Percentiles rank a stretch among this genome's conserved stretches.
Evolutionary conservation across 2,797 vertebrate genomes (phyloP).

Genomic region (Anguilla pacifica): DNA sequence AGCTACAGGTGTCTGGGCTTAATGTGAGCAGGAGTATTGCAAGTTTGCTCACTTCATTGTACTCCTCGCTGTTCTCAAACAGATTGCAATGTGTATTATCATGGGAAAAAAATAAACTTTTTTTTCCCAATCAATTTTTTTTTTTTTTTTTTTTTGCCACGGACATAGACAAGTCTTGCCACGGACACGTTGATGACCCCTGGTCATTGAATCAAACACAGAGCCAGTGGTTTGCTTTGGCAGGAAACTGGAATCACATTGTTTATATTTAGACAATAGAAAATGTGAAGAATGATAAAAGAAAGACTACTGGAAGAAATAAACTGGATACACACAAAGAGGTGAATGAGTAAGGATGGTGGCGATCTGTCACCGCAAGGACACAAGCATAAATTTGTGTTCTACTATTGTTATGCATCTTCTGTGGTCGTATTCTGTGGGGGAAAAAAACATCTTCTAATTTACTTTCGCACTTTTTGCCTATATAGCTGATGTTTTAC

Average conservation of each 20-base stretch:
- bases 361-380: not conserved
- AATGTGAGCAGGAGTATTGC: too few species aligned
- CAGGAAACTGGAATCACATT: not conserved
- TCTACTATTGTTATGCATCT: not conserved
- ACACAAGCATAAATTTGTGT: not conserved
- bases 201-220: not conserved
- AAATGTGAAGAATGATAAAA: not conserved
- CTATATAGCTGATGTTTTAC: not conserved
- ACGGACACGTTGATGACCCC: too few species aligned
- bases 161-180: too few species aligned
- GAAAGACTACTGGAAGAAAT: not conserved
- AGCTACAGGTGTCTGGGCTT: too few species aligned
- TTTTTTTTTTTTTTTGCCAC: too few species aligned
- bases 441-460: not conserved
- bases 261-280: not conserved
- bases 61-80: too few species aligned
- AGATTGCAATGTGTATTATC: too few species aligned
- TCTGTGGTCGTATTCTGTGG: not conserved
- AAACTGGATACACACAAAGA: not conserved
- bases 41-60: too few species aligned
- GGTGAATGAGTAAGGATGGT: not conserved
- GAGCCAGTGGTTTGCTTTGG: not conserved
- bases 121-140: too few species aligned
- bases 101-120: too few species aligned
- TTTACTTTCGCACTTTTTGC: not conserved